Evolutionary conservation across 2,888 invertebrate species (phyloP), one percentile per base, ranked within the genome.

Genomic region (Aleiodes testaceus): DNA sequence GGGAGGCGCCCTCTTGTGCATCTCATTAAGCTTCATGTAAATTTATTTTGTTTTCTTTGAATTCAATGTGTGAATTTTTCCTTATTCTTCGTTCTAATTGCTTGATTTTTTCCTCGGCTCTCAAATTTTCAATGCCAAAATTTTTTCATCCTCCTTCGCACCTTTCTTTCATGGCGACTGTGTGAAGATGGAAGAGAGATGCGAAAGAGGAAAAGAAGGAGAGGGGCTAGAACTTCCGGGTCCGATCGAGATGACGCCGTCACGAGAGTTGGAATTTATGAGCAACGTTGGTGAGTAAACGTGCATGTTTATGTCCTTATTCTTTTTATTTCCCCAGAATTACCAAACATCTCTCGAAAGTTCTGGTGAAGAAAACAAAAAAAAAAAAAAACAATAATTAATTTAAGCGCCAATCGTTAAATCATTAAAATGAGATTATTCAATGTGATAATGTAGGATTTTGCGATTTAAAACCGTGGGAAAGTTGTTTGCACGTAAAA

Each of bases 11-110:
- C 76, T 78, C 18, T 63, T 74, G 75, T 77, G 83, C 82, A 82
- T 83, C 79, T 82, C 80, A 81, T 82, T 83, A 79, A 77, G 77
- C 76, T 45, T 77, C 70, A 63, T 72, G 52, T 67, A 71, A 64
- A 36, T 42, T 49, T 53, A 42, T 36, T 47, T 26, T 22, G 16
- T 16, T 26, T 22, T 18, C 22, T 26, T 12, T 47, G n/a, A 5
- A 16, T 3, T 3, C n/a, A 55, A 61, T 49, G 66, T 69, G 63
- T 26, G 50, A 66, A 44, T 61, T 18, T 59, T 70, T 44, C 67
- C 64, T 53, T 65, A n/a, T 42, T 49, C 49, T 20, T n/a, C 9
- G 14, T 66, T 61, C 36, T 16, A 2, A 14, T 47, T n/a, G 14
- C 47, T 14, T 16, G 16, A 47, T 47, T 9, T 36, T 36, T 9